A percentile compares a stretch with the other conserved stretches of the same genome.
These are phyloP conservation scores for Melanostigma gelatinosum DNA, from an alignment of 2,113 vertebrate genomes.

Conservation along the genomic window DNA sequence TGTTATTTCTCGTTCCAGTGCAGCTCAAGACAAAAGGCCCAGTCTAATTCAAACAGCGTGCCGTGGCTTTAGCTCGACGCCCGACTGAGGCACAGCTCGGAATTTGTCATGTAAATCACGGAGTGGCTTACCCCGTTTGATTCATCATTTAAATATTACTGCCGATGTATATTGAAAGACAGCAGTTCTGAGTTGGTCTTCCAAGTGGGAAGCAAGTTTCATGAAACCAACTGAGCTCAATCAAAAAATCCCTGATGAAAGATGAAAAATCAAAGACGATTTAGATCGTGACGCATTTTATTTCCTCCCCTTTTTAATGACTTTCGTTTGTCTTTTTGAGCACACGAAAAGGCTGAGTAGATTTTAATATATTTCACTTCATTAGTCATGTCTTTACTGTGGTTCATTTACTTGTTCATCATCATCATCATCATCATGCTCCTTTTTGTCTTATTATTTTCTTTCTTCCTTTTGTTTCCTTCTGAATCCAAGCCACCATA, in stretches of 20 bases:
- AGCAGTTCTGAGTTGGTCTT: slow-evolving; percentile 35
- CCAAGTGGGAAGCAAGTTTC: slow-evolving; percentile 21
- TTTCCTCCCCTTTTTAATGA: slow-evolving; percentile 35
- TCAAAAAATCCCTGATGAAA: slow-evolving; percentile 41
- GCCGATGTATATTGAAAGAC: slow-evolving; percentile 44
- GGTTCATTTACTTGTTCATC: slow-evolving; percentile 74
- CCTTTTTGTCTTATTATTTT: slow-evolving; percentile 63
- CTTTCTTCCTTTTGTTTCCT: slow-evolving; percentile 65
- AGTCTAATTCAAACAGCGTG: slow-evolving; percentile 64
- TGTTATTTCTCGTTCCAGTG: slow-evolving; percentile 44
- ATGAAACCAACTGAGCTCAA: slow-evolving; percentile 40
- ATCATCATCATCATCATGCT: slow-evolving; percentile 68
- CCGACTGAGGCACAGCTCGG: slow-evolving; percentile 31
- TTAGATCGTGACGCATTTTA: slow-evolving; percentile 41
- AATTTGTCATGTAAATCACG: slow-evolving; percentile 53
- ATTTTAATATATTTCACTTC: slow-evolving; percentile 67
- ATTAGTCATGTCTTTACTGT: slow-evolving; percentile 64
- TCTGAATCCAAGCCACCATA: slow-evolving; percentile 73
- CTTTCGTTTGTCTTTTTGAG: slow-evolving; percentile 33
- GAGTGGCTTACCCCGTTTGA: slow-evolving; percentile 60
- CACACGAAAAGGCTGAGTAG: slow-evolving; percentile 42
- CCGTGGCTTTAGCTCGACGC: slow-evolving; percentile 6
- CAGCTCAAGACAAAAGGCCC: slow-evolving; percentile 53
- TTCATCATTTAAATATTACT: slow-evolving; percentile 56
- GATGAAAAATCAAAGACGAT: slow-evolving; percentile 51